A percentile compares a stretch with the other conserved stretches of the same genome.
These are phyloP conservation scores for Psittacula echo DNA, from an alignment of 2,797 vertebrate species.

Conservation along the genomic window DNA sequence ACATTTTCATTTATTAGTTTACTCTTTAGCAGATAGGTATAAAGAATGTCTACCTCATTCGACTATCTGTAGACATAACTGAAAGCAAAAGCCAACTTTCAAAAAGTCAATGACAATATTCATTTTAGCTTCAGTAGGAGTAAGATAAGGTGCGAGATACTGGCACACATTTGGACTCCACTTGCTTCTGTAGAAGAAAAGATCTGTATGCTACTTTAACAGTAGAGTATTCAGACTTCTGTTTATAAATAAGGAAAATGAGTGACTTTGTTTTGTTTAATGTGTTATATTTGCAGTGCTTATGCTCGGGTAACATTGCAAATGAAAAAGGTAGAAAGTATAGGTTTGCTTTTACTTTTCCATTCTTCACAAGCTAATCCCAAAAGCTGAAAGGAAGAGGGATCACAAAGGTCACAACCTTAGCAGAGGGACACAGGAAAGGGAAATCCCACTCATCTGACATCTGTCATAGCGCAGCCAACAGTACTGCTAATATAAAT, in stretches of 20 bases:
- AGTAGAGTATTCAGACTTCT: background rate
- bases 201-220: background rate
- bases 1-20: background rate
- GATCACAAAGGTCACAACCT: background rate
- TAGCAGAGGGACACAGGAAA: background rate
- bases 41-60: background rate
- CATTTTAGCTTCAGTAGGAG: background rate
- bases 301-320: background rate
- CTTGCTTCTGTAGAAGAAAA: background rate
- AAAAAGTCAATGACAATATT: background rate
- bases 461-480: accelerated
- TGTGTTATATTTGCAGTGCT: background rate
- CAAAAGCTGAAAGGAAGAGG: background rate
- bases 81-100: background rate
- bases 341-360: background rate
- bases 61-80: background rate
- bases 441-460: background rate
- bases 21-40: too few species aligned
- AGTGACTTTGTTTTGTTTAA: background rate
- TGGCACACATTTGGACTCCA: background rate
- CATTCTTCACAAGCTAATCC: background rate
- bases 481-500: background rate
- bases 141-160: background rate
- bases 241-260: background rate
- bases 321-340: background rate